phyloP scores from a whole-genome alignment of 2,113 vertebrate species.

The Salvelinus sp. region DNA sequence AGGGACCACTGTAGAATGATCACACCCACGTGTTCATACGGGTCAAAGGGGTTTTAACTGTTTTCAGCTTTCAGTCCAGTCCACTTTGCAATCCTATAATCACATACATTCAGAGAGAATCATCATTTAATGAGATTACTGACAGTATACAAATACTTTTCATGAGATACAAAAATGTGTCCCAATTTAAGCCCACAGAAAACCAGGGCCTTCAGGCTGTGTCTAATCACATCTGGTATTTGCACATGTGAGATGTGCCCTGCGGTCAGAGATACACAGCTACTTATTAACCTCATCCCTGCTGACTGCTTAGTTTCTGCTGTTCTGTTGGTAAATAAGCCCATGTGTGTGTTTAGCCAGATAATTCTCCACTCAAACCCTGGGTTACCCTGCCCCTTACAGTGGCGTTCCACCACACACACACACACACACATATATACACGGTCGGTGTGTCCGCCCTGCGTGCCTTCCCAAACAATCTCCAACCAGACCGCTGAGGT shows the following conservation, averaged over 20 bases:
- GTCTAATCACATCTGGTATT: neutral
- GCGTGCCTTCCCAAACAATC: slow-evolving; percentile 36
- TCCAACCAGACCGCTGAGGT: slow-evolving; percentile 43
- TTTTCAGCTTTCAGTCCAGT: no score
- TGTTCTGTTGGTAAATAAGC: slow-evolving; percentile 17
- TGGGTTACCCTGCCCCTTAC: no score
- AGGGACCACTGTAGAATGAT: neutral
- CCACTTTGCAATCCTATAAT: no score
- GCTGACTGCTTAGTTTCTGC: neutral
- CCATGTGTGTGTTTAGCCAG: neutral
- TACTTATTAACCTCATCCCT: neutral
- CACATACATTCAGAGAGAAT: no score
- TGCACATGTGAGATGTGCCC: neutral
- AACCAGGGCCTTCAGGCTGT: neutral
- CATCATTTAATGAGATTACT: no score
- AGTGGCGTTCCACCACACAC: slow-evolving; percentile 14
- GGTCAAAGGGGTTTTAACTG: no score
- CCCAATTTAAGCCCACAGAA: no score
- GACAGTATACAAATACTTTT: no score
- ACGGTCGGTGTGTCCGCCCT: slow-evolving; percentile 44
- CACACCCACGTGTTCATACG: no score
- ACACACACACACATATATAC: neutral
- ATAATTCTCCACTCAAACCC: no score
- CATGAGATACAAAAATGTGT: no score
- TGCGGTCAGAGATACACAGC: neutral